A percentile compares a stretch with the other conserved stretches of the same genome.
Conservation (phyloP, 1,140 invertebrate species). For the Bursaphelenchus mucronatus region DNA sequence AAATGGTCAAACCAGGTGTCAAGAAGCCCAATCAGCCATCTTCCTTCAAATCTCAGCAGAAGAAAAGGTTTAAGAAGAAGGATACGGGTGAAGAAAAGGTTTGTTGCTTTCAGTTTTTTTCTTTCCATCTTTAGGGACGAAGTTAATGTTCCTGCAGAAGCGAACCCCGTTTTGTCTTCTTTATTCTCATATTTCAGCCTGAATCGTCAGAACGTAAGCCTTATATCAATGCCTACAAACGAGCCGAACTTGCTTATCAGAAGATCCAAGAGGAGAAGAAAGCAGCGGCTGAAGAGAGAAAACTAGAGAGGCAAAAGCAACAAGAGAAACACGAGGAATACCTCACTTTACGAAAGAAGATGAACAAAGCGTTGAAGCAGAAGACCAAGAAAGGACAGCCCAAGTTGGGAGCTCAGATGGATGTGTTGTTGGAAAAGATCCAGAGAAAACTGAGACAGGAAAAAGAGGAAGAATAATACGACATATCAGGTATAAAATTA, state of each 20-base stretch:
- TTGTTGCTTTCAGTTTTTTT: no score
- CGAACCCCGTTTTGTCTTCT: no score
- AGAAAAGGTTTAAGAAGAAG: no score
- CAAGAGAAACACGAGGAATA: conserved; percentile 27
- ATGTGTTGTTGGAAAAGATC: conserved; percentile 40
- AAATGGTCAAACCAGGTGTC: no score
- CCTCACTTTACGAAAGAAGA: conserved; percentile 27
- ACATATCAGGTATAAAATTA: no score
- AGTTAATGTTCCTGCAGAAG: no score
- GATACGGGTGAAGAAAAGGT: no score
- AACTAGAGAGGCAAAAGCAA: conserved; percentile 29
- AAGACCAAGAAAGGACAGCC: conserved; percentile 42
- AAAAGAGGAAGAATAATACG: background rate
- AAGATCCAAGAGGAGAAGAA: conserved; percentile 33
- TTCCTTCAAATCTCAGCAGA: no score
- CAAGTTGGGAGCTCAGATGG: conserved; percentile 43
- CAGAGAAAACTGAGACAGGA: conserved; percentile 24
- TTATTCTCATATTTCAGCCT: no score
- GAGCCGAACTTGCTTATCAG: conserved; percentile 36
- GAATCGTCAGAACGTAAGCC: no score
- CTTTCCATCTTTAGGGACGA: no score
- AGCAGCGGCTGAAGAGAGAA: conserved; percentile 18
- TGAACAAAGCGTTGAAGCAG: conserved; percentile 41
- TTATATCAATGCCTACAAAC: conserved; percentile 43
- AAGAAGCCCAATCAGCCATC: no score